Evolutionary conservation across 2,113 vertebrate genomes (phyloP).

Genomic region (Chroicocephalus ridibundus): DNA sequence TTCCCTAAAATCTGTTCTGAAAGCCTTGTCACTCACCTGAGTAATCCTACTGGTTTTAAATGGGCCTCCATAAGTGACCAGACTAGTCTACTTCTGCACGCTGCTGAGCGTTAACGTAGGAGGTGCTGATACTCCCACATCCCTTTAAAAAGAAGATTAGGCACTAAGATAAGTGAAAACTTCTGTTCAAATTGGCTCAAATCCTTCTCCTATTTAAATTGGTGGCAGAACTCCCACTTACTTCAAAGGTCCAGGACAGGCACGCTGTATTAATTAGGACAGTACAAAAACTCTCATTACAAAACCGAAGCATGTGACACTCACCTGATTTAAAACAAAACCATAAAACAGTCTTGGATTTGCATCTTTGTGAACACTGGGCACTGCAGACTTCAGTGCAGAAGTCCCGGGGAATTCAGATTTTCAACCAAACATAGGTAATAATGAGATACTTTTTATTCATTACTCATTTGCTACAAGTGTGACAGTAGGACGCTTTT

Average conservation of each 20-base stretch:
- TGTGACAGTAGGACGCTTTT: background rate
- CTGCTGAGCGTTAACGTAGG: slow-evolving; percentile 64
- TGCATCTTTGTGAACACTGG: background rate
- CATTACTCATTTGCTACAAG: background rate
- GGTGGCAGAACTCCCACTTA: slow-evolving; percentile 68
- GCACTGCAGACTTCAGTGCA: background rate
- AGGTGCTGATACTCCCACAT: slow-evolving; percentile 69
- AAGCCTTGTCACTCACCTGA: slow-evolving; percentile 60
- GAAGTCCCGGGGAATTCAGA: background rate
- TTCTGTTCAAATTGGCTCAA: slow-evolving; percentile 70
- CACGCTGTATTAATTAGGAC: slow-evolving; percentile 63
- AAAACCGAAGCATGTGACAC: slow-evolving; percentile 13
- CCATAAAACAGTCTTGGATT: background rate
- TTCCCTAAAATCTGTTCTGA: slow-evolving; percentile 54
- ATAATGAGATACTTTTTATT: background rate
- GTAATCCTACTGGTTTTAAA: slow-evolving; percentile 47
- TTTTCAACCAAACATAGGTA: background rate
- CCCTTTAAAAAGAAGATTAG: slow-evolving; percentile 67
- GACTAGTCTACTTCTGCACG: slow-evolving; percentile 56
- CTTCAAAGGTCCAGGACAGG: slow-evolving; percentile 66
- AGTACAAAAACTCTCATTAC: slow-evolving; percentile 50
- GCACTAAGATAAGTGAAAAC: slow-evolving; percentile 68
- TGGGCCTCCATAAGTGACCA: slow-evolving; percentile 47
- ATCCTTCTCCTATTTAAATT: slow-evolving; percentile 65
- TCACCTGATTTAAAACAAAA: slow-evolving; percentile 59